phyloP scores from a whole-genome alignment of 2,113 vertebrate genomes.

The Albula glossodonta region DNA sequence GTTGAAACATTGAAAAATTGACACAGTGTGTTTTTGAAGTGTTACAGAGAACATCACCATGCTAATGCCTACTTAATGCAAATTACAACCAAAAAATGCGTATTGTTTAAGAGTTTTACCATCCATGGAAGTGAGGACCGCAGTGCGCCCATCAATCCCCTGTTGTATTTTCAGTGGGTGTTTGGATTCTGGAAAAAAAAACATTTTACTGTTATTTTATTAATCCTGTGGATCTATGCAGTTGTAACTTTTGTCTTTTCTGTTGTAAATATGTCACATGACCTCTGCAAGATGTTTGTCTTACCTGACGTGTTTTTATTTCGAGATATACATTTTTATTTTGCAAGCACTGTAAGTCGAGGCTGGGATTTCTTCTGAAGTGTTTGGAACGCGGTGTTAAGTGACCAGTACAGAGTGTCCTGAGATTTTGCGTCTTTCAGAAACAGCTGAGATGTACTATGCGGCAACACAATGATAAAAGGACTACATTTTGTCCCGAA shows the following conservation, averaged over 20 bases:
- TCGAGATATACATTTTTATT: slow-evolving; percentile 34
- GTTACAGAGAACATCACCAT: background rate
- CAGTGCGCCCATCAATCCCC: background rate
- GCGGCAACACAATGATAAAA: slow-evolving; percentile 32
- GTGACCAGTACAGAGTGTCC: slow-evolving; percentile 62
- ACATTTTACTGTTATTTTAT: slow-evolving; percentile 31
- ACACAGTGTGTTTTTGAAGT: background rate
- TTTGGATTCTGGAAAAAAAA: background rate
- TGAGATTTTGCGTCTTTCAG: slow-evolving; percentile 64
- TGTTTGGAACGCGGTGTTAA: slow-evolving; percentile 61
- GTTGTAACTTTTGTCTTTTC: slow-evolving; percentile 65
- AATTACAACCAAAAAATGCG: slow-evolving; percentile 17
- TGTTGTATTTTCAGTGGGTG: background rate
- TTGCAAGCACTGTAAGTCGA: slow-evolving; percentile 62
- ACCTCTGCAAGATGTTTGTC: slow-evolving; percentile 56
- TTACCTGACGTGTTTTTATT: slow-evolving; percentile 10
- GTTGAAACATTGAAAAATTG: background rate
- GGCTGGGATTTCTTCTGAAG: slow-evolving; percentile 47
- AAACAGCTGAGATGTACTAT: slow-evolving; percentile 63
- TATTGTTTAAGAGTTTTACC: background rate
- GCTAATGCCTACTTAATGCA: slow-evolving; percentile 26
- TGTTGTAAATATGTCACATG: slow-evolving; percentile 73
- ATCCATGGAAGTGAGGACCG: background rate
- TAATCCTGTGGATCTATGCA: slow-evolving; percentile 81
- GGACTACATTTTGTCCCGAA: slow-evolving; percentile 39